Base-by-base conservation (phyloP, 2,113 vertebrate genomes). In the Oophaga pumilio region DNA sequence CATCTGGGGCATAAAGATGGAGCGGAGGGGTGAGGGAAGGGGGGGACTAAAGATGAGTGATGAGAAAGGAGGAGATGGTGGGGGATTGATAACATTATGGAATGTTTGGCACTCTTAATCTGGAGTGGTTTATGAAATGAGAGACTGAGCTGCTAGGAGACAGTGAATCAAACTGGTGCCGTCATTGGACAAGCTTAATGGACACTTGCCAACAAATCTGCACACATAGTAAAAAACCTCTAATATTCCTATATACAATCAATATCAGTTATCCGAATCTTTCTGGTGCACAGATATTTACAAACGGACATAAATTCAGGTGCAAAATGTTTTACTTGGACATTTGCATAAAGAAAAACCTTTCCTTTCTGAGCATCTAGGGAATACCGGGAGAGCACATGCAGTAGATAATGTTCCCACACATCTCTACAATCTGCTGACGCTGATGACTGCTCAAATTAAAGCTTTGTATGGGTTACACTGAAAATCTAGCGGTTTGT, bases 1-100 rank as follows among this genome's bases (percentile, higher is more conserved):
- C 93, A 94, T 92, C 93, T 94, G 93, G 93, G 93, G 89, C 89
- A 91, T 89, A 90, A 91, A 91, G 92, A 93, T 90, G 91, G 90
- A 94, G 89, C 90, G 89, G 83, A 90, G 91, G 85, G 79, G 90
- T 91, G 91, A 91, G 89, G 90, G 90, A 90, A 43, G 33, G 89
- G 90, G 90, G 87, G 17, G 59, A 53, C 57, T 71, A 26, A 66
- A 53, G 60, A 76, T 76, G 71, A 88, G 80, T 18, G 71, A 76
- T 87, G 87, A 76, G 60, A 62, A 86, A 79, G 71, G 87, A 73
- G 69, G 86, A 88, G 59, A 76, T 60, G 43, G 81, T 57, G 87
- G 81, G 80, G 86, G 86, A 88, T 84, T 91, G 90, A 90, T 89
- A 2, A 92, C 92, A 93, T 88, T 91, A 87, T 90, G 92, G 92